Conservation (phyloP, 2,113 vertebrate species). For the Azemiops feae region DNA sequence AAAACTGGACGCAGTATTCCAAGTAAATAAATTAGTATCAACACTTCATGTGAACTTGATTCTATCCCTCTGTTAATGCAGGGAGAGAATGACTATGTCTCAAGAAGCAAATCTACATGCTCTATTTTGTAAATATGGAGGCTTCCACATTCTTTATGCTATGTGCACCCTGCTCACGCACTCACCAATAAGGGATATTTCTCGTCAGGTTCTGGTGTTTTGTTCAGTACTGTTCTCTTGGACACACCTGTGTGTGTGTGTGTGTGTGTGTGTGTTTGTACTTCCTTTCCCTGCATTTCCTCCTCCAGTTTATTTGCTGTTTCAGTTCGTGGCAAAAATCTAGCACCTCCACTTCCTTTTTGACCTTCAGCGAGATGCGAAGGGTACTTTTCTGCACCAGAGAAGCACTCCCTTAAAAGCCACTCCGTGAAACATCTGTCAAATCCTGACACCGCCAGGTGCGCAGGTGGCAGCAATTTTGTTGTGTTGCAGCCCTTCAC, state of each 20-base stretch:
- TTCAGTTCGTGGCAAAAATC: not conserved
- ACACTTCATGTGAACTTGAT: not conserved
- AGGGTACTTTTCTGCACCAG: not conserved
- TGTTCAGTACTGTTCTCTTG: not conserved
- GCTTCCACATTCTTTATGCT: not conserved
- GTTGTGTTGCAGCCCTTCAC: not conserved
- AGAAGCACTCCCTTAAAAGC: conserved; percentile 15
- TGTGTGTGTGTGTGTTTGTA: too few relatives aligned
- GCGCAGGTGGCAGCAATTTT: conserved; percentile 13
- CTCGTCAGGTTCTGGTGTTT: too few relatives aligned
- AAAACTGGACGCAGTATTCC: not conserved
- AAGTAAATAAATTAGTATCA: not conserved
- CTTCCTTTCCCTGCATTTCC: not conserved
- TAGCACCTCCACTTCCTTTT: not conserved
- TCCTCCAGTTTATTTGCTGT: not conserved
- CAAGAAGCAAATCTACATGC: too few relatives aligned
- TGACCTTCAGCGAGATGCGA: conserved; percentile 4
- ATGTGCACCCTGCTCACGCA: not conserved
- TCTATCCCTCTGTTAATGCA: not conserved
- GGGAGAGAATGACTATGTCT: too few relatives aligned
- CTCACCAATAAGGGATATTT: not conserved
- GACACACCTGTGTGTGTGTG: not conserved
- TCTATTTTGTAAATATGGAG: not conserved
- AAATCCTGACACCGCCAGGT: not conserved
- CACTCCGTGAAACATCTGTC: not conserved